These are phyloP conservation scores for Acanthiza pusilla DNA, from an alignment of 2,797 vertebrate genomes.

Conservation along the genomic window DNA sequence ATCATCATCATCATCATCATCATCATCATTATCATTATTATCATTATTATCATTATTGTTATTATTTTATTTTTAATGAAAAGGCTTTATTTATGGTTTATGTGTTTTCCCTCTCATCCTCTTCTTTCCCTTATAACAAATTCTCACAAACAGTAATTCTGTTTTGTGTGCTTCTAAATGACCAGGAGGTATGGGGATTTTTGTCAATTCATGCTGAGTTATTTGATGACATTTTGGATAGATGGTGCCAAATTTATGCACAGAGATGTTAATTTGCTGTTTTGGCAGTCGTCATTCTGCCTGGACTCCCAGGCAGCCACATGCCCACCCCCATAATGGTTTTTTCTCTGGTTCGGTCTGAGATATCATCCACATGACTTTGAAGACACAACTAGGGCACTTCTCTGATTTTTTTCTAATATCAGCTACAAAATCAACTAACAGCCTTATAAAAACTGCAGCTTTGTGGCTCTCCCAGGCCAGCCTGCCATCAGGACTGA, in stretches of 20 bases:
- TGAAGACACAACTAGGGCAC: accelerated
- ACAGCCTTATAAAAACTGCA: background rate
- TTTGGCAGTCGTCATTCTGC: background rate
- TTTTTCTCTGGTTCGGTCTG: background rate
- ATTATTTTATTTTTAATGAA: background rate
- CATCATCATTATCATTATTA: too few species aligned
- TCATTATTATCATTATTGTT: too few species aligned
- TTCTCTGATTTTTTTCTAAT: background rate
- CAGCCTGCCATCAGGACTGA: background rate
- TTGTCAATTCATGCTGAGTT: background rate
- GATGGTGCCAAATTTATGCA: background rate
- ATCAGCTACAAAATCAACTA: background rate
- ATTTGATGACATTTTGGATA: background rate
- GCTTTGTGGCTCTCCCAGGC: background rate
- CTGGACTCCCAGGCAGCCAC: background rate
- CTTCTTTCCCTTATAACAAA: background rate
- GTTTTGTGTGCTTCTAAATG: background rate
- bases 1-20: too few species aligned
- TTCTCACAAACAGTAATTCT: background rate
- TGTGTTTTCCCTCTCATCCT: background rate
- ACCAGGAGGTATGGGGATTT: accelerated
- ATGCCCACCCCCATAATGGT: background rate
- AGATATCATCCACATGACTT: background rate
- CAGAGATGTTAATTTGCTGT: background rate
- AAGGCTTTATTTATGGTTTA: background rate